Base-by-base conservation (phyloP, 1,140 invertebrate genomes). In the Drosophila parvula region DNA sequence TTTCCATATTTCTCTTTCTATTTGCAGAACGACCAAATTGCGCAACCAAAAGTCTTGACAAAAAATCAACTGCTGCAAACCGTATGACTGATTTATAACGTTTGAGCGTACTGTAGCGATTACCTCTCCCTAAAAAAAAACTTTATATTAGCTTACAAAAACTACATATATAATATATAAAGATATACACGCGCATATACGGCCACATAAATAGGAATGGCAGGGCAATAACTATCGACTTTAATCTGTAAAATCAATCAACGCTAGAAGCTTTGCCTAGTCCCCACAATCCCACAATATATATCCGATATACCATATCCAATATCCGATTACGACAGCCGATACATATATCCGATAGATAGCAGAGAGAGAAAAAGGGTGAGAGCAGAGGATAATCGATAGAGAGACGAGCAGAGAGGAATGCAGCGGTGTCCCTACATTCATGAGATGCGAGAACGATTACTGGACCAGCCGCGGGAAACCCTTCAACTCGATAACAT, bases 371-470 rank as follows among this genome's bases (percentile, higher is more conserved):
- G 30, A 34, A 28, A 11, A 10, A 18, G 16, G 16, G 11, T 36
- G 41, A 28, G 7, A 50, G 28, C 47, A 28, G 16, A 22, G 16
- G 34, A 56, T 9, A 22, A 84, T 91, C 82, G 32, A 14, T 1
- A 47, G 45, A 27, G 16, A 28, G 40, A 47, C 81, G 91, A 92
- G 71, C 27, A 53, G 62, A 41, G 48, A 48, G 90, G 93, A 92
- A 97, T 97, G 96, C 96, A 97, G 94, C 95, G 96, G 93, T 97
- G 96, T 93, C 96, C 96, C 80, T 97, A 97, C 93, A 95, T 97
- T 92, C 95, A 96, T 94, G 96, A 97, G 94, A 97, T 97, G 96
- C 96, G 96, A 94, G 96, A 97, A 94, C 95, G 96, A 90, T 93
- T 97, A 92, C 94, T 97, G 80, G 94, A 95, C 85, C 94, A 93